Evolutionary conservation across 2,888 invertebrate species (phyloP), one percentile per base, ranked within the genome.

Genomic region (Taphrorychus bicolor): DNA sequence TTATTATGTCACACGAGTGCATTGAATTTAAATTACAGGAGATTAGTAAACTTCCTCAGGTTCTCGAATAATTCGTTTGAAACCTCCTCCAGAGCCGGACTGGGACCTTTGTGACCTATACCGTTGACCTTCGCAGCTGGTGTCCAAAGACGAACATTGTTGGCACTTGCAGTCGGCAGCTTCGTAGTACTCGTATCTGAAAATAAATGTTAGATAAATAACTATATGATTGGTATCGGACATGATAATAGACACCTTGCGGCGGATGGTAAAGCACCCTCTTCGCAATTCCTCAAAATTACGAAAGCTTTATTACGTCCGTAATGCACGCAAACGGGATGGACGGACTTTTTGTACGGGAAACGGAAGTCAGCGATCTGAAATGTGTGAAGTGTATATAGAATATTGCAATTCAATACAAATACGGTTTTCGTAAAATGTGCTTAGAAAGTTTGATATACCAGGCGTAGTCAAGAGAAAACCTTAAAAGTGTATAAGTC

Each of bases 311-410:
- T 86, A 68, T 86, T 87, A 2, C 90, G 84, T 0, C 88, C 88
- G 0, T 89, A 90, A 79, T 94, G 94, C 48, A 91, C 89, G 81
- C 95, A 95, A 0, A 95, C 94, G 0, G 93, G 93, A 80, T 95
- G 95, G 75, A 89, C 88, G 0, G 93, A 92, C 70, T 90, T 88
- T 80, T 94, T 95, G 82, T 89, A 95, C 0, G 95, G 95, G 78
- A 95, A 94, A 79, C 92, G 88, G 91, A 93, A 95, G 82, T 95
- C 94, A 0, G 93, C 89, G 72, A 91, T 89, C 92, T 93, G 65
- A 41, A 73, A 73, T 24, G 62, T 18, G 17, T 45, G n/a, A n/a
- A n/a, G n/a, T n/a, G n/a, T n/a, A n/a, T n/a, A n/a, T n/a, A n/a
- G n/a, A n/a, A n/a, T n/a, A n/a, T n/a, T n/a, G n/a, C n/a, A n/a